Percentiles rank a stretch among this genome's conserved stretches.
Evolutionary conservation across 2,888 invertebrate genomes (phyloP).

Genomic region (Luperina testacea): DNA sequence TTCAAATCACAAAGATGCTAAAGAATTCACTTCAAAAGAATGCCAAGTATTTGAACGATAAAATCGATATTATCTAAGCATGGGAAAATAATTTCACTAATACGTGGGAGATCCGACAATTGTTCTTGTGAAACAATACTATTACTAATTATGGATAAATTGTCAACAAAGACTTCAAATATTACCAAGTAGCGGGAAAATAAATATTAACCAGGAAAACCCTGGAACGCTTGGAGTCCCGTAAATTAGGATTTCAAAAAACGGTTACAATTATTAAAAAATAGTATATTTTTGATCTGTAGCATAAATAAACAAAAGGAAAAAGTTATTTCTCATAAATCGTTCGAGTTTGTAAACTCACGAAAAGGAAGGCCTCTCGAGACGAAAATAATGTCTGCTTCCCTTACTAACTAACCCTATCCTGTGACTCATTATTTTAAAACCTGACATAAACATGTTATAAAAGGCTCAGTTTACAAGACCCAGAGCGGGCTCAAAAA

Average conservation of each 20-base stretch:
- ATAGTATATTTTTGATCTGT: neutral
- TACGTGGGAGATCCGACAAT: neutral
- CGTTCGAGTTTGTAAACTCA: neutral
- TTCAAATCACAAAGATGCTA: no score
- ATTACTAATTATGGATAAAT: neutral
- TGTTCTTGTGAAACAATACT: neutral
- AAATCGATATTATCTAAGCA: conserved; percentile 5
- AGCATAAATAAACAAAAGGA: conserved; percentile 1
- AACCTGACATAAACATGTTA: conserved; percentile 38
- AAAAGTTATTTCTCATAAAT: neutral
- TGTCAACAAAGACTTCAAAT: neutral
- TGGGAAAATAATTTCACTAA: conserved; percentile 10
- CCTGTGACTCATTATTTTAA: conserved; percentile 47
- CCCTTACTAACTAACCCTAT: conserved; percentile 20
- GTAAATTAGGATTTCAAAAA: neutral
- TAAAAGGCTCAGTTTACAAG: conserved; percentile 49
- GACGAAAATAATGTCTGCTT: neutral
- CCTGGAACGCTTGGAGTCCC: neutral
- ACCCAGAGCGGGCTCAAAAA: conserved; percentile 40
- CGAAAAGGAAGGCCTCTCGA: neutral
- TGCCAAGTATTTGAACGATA: conserved; percentile 51
- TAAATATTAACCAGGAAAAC: neutral
- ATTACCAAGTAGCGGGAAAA: neutral
- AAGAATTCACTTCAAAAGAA: no score
- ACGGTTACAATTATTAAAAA: neutral